phyloP scores from a whole-genome alignment of 2,888 invertebrate species.

The Eupithecia vulgata region DNA sequence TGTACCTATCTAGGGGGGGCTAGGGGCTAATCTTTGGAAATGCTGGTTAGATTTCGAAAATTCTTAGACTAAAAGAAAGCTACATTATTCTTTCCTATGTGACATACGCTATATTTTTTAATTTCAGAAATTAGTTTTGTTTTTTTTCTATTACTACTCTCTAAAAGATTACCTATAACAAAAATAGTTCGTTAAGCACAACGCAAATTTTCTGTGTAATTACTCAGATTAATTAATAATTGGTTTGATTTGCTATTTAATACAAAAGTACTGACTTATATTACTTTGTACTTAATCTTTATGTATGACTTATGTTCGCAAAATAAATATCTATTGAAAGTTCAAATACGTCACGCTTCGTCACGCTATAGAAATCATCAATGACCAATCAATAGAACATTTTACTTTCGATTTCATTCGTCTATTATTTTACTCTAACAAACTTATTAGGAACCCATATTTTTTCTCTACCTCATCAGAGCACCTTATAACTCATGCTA shows the following conservation, averaged over 20 bases:
- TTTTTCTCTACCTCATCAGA: conserved; percentile 10
- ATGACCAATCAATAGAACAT: conserved; percentile 54
- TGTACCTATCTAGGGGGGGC: no score
- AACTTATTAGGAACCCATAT: conserved; percentile 30
- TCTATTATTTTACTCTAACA: conserved; percentile 52
- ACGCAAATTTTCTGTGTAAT: no score
- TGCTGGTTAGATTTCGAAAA: not conserved
- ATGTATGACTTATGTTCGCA: no score
- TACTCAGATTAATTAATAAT: no score
- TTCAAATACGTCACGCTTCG: not conserved
- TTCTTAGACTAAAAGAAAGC: not conserved
- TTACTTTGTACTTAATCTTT: no score
- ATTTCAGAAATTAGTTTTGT: no score
- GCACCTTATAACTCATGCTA: conserved; percentile 20
- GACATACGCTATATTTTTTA: no score
- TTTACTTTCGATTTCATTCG: conserved; percentile 68
- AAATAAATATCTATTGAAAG: no score
- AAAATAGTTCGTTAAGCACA: not conserved
- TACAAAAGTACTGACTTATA: no score
- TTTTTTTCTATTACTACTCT: not conserved
- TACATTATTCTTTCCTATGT: no score
- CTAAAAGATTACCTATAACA: not conserved
- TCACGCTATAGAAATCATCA: conserved; percentile 49
- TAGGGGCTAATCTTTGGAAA: not conserved
- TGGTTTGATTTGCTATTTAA: no score